Evolutionary conservation across 2,888 invertebrate genomes (phyloP).

Genomic region (Proisotoma minuta): DNA sequence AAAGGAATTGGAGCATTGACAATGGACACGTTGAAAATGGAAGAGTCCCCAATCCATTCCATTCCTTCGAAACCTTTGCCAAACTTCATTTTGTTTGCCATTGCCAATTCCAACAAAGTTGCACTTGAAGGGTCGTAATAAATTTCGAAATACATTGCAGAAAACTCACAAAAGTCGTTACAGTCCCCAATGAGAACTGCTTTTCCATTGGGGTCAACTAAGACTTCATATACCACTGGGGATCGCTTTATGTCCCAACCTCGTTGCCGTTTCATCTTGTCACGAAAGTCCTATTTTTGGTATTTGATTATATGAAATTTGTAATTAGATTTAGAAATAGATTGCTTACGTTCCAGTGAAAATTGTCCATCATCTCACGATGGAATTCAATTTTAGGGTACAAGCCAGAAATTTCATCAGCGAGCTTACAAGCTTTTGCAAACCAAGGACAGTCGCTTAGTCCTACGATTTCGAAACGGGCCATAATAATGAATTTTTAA

Average conservation of each 20-base stretch:
- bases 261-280: conserved; percentile 29
- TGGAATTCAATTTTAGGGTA: conserved; percentile 37
- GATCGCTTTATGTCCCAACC: conserved; percentile 39
- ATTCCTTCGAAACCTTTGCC: conserved; percentile 20
- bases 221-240: conserved; percentile 42
- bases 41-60: conserved; percentile 22
- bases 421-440: conserved; percentile 44
- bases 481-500: conserved; percentile 24
- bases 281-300: conserved; percentile 5
- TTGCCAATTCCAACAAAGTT: conserved; percentile 25
- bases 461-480: conserved; percentile 39
- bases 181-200: conserved; percentile 42
- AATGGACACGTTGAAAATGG: conserved; percentile 36
- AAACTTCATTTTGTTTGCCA: conserved; percentile 29
- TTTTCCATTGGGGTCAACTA: conserved; percentile 37
- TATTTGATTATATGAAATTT: neutral
- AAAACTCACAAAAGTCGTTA: conserved; percentile 45
- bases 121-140: conserved; percentile 20
- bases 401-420: conserved; percentile 41
- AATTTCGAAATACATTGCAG: conserved; percentile 36
- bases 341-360: conserved; percentile 33
- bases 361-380: conserved; percentile 32
- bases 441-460: conserved; percentile 40
- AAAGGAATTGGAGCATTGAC: conserved; percentile 33
- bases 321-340: neutral